Evolutionary conservation across 2,113 vertebrate genomes (phyloP).

Genomic region (Abramis brama): DNA sequence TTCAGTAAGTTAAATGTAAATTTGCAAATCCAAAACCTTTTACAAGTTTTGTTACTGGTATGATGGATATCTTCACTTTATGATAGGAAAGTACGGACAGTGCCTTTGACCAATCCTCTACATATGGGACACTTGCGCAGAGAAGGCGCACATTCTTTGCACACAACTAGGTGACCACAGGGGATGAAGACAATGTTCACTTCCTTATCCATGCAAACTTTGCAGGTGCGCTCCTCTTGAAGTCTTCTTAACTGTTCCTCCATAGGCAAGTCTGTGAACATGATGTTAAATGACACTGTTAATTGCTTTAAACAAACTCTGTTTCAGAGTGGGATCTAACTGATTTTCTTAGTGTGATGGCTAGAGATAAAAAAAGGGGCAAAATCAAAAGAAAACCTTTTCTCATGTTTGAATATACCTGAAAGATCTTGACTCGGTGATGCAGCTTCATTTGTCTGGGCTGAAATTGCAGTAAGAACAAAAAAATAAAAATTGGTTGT

Average conservation of each 20-base stretch:
- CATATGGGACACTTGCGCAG: constrained; percentile 89
- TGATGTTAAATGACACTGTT: not conserved
- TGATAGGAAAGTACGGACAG: constrained; percentile 83
- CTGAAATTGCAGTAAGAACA: constrained; percentile 76
- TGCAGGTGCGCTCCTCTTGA: constrained; percentile 85
- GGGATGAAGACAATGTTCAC: constrained; percentile 90
- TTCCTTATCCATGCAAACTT: constrained; percentile 90
- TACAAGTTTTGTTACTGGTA: not conserved
- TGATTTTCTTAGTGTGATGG: constrained; percentile 55
- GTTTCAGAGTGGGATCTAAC: constrained; percentile 52
- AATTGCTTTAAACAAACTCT: constrained; percentile 14
- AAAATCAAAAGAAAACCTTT: constrained; percentile 46
- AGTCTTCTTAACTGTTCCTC: constrained; percentile 84
- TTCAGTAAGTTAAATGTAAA: not conserved
- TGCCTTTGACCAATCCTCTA: constrained; percentile 81
- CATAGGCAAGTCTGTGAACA: constrained; percentile 75
- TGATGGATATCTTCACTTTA: constrained; percentile 52
- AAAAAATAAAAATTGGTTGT: constrained; percentile 62
- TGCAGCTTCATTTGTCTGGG: constrained; percentile 90
- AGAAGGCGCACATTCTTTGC: constrained; percentile 82
- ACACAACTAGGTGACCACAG: constrained; percentile 90
- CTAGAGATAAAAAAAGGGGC: constrained; percentile 42
- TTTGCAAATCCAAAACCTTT: not conserved
- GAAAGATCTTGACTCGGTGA: constrained; percentile 91
- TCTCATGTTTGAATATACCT: constrained; percentile 78